Evolutionary conservation across 2,797 vertebrate genomes (phyloP).

Genomic region (Saxicola maurus): DNA sequence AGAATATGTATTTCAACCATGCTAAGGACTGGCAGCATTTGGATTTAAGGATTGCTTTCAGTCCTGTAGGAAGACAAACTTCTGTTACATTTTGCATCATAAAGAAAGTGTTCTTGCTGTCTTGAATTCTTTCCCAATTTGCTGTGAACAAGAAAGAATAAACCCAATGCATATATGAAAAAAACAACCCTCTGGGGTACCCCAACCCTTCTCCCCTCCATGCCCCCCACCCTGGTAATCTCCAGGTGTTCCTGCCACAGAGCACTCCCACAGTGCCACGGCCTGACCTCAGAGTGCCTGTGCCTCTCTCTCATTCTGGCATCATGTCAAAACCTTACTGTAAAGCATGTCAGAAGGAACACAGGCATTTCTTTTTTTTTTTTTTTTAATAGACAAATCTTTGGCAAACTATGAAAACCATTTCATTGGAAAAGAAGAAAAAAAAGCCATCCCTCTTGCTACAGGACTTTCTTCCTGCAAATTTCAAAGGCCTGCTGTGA

Average conservation of each 20-base stretch:
- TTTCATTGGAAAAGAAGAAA: neutral
- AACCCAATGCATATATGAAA: neutral
- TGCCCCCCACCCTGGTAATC: neutral
- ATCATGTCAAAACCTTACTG: neutral
- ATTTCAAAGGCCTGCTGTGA: slow-evolving; percentile 43
- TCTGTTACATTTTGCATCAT: neutral
- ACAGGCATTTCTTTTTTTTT: neutral
- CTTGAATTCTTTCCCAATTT: neutral
- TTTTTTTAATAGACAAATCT: neutral
- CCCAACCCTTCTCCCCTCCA: rapidly evolving
- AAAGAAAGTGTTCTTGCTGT: neutral
- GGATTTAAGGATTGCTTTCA: neutral
- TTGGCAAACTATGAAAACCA: slow-evolving; percentile 7
- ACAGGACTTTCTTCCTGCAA: slow-evolving; percentile 5
- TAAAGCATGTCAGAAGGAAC: neutral
- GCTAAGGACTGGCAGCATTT: neutral
- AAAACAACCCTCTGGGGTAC: neutral
- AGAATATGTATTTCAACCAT: neutral
- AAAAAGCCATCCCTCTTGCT: neutral
- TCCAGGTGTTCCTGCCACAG: neutral
- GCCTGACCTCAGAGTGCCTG: neutral
- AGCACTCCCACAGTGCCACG: neutral
- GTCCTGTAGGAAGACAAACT: neutral
- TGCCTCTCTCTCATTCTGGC: neutral
- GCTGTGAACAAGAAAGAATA: neutral